Evolutionary conservation across 2,888 invertebrate species (phyloP), one percentile per base, ranked within the genome.

Genomic region (Parascotia fuliginaria): DNA sequence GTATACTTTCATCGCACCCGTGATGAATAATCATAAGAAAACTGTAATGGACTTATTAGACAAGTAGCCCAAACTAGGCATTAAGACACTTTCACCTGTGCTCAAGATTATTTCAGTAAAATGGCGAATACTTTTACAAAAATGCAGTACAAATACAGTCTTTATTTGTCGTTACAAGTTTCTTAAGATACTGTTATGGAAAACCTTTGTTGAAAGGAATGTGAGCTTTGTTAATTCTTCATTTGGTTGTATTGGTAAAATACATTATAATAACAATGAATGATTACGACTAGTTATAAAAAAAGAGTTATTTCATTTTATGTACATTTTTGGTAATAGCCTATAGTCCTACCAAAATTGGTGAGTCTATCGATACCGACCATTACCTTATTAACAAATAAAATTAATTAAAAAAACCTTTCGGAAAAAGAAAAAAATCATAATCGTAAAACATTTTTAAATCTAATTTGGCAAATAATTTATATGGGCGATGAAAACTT

Each of bases 311-410:
- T 71, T 72, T 73, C 33, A 63, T 77, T n/a, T 70, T 84, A 84
- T 85, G 73, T 84, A 85, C 81, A 84, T 81, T 83, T 85, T 85
- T 85, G 85, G 85, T 84, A 82, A 79, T 66, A 68, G 70, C 65
- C 62, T 58, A 63, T 50, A 32, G 55, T 50, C 54, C 52, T 52
- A 55, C 52, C 60, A 60, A 66, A 60, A 13, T 24, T 29, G 48
- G 32, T 38, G 41, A 22, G n/a, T n/a, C n/a, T n/a, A n/a, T n/a
- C n/a, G n/a, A 38, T 34, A 24, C 34, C 45, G 56, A 42, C 52
- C 47, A 60, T 41, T 29, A 15, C 9, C 13, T 12, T 6, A 12
- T 31, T 15, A 9, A 22, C 13, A 13, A n/a, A n/a, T n/a, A n/a
- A n/a, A n/a, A n/a, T n/a, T n/a, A n/a, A n/a, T n/a, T n/a, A n/a